Base-by-base conservation (phyloP, 1,140 invertebrate species). In the Drosophila nebulosa region DNA sequence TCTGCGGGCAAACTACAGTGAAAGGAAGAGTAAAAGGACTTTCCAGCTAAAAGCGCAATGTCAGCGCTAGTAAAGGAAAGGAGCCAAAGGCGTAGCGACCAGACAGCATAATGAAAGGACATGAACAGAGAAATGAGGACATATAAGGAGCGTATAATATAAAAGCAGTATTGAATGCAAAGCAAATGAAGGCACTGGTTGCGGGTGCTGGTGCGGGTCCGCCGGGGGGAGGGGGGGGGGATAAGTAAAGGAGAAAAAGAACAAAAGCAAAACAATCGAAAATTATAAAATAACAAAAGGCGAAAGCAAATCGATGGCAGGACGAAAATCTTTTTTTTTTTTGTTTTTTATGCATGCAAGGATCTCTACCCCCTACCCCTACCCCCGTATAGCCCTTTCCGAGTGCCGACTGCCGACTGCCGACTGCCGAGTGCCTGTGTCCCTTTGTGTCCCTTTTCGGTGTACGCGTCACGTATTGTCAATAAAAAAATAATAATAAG, bases 401-500 rank as follows among this genome's bases (percentile, higher is more conserved):
- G 9, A 12, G 21, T n/a, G 10, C 30, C 53, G n/a, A n/a, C n/a
- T n/a, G n/a, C n/a, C n/a, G n/a, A n/a, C n/a, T n/a, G n/a, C n/a
- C n/a, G n/a, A n/a, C n/a, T n/a, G n/a, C 52, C 16, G 9, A 12
- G 21, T n/a, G 10, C 30, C 53, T 4, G 6, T 16, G 18, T 26
- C 42, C 26, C 21, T 52, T 60, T 67, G 73, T 84, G 68, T 69
- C 68, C 78, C 72, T 88, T 88, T 85, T 67, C 80, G 73, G 69
- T 69, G 81, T 86, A 85, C 78, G 89, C 84, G 84, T 90, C 89
- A 90, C 89, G 89, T 90, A 85, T 90, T 85, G 79, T 81, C 89
- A 90, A 90, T 90, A 90, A 90, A 90, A 88, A 90, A 85, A 90
- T 90, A 90, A 90, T 85, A 90, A 90, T 79, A 89, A 83, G 80